These are phyloP conservation scores for Antitype chi DNA, from an alignment of 2,888 invertebrate genomes.

Conservation along the genomic window DNA sequence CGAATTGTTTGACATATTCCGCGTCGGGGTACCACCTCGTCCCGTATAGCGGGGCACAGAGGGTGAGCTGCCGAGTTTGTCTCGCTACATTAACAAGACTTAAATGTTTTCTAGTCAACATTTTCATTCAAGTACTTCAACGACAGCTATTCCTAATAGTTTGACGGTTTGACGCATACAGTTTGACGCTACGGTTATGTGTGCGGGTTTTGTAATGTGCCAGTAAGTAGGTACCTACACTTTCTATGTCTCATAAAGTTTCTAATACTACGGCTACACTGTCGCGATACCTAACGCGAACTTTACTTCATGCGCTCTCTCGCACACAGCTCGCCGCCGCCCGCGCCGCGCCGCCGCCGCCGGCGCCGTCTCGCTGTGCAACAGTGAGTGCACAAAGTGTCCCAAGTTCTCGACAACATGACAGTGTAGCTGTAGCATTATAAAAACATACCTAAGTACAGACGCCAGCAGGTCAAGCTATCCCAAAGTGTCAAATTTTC, in stretches of 20 bases:
- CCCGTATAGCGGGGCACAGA: slow-evolving; percentile 67
- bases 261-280: neutral
- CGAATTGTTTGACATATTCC: slow-evolving; percentile 90
- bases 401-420: neutral
- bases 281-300: neutral
- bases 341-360: no score
- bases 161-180: slow-evolving; percentile 1
- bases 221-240: slow-evolving; percentile 13
- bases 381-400: neutral
- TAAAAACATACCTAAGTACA: no score
- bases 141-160: slow-evolving; percentile 1
- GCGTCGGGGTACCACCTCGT: slow-evolving; percentile 92
- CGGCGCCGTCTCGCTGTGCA: neutral
- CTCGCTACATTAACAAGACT: slow-evolving; percentile 26
- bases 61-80: slow-evolving; percentile 69
- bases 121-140: slow-evolving; percentile 4
- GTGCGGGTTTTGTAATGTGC: slow-evolving; percentile 12
- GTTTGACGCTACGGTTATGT: neutral
- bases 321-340: neutral
- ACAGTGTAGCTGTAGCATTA: neutral
- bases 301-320: neutral
- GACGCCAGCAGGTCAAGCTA: no score
- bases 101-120: slow-evolving; percentile 48
- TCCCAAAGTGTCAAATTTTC: no score
- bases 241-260: slow-evolving; percentile 16